Evolutionary conservation across 2,888 invertebrate species (phyloP), one percentile per base, ranked within the genome.

Genomic region (Archips crataeganus): DNA sequence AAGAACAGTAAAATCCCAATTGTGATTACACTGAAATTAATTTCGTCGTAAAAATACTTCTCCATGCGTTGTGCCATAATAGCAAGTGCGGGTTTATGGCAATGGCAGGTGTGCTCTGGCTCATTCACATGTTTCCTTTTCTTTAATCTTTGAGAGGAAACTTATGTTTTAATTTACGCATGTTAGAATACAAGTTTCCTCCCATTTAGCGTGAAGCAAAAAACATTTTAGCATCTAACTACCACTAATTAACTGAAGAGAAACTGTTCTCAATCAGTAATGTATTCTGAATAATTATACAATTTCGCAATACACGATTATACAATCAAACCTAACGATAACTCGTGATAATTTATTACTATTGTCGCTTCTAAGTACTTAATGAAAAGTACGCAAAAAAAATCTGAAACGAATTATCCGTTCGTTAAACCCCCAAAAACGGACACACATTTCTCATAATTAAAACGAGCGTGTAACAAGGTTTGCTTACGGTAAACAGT

Each of bases 201-300:
- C 39, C 39, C 39, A 69, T 73, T 74, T 70, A 15, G 61, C 65
- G 49, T 60, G 42, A 51, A 74, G 65, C 74, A 65, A 74, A 70
- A 71, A 74, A 74, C 42, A 2, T 11, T 34, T 65, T 74, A 45
- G 61, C 74, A 65, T 63, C 39, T 39, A 63, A 73, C 45, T 61
- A 23, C 45, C 23, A 65, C 32, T 42, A 60, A 36, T 74, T 70
- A 74, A 69, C 65, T 15, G 34, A 65, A 60, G 69, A 65, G 74
- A 74, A 74, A 74, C 74, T 65, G 47, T 60, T 69, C 64, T 69
- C 47, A 60, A 70, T 61, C 23, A 49, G 32, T 70, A 74, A 74
- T 65, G 42, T 69, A 73, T 59, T 69, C 74, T 61, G 74, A 74
- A 65, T 61, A 74, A 70, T 70, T 61, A 68, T 66, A 59, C 57